phyloP scores from a whole-genome alignment of 2,797 vertebrate genomes.

The Channa striata region DNA sequence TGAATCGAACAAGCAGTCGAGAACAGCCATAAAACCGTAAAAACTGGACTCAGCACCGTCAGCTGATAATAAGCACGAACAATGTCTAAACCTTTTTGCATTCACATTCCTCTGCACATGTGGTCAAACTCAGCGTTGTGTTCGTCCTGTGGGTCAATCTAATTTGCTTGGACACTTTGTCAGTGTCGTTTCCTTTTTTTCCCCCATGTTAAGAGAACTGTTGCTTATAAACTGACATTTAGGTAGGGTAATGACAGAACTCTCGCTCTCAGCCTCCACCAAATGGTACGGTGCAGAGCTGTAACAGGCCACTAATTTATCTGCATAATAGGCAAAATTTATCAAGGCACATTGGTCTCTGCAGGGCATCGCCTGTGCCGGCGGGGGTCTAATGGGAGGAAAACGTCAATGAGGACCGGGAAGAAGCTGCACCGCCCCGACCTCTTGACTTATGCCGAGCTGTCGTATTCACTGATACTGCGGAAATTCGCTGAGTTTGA shows the following conservation, averaged over 20 bases:
- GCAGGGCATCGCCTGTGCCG: slow-evolving; percentile 62
- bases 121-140: slow-evolving; percentile 24
- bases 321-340: slow-evolving; percentile 78
- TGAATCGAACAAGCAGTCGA: slow-evolving; percentile 31
- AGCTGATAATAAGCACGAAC: slow-evolving; percentile 36
- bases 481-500: neutral
- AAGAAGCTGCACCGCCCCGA: slow-evolving; percentile 37
- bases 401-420: slow-evolving; percentile 58
- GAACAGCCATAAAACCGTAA: slow-evolving; percentile 54
- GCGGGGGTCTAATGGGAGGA: slow-evolving; percentile 75
- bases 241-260: slow-evolving; percentile 66
- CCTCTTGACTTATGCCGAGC: slow-evolving; percentile 25
- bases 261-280: slow-evolving; percentile 51
- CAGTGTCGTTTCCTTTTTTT: slow-evolving; percentile 37
- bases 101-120: slow-evolving; percentile 24
- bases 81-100: slow-evolving; percentile 28
- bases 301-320: slow-evolving; percentile 75
- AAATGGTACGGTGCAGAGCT: slow-evolving; percentile 47
- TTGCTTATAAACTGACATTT: slow-evolving; percentile 65
- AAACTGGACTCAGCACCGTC: slow-evolving; percentile 8
- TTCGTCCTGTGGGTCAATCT: slow-evolving; percentile 43
- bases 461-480: neutral
- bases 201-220: slow-evolving; percentile 37
- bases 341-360: slow-evolving; percentile 75
- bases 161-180: slow-evolving; percentile 48